Evolutionary conservation across 2,888 invertebrate species (phyloP).

Genomic region (Baccha elongata): DNA sequence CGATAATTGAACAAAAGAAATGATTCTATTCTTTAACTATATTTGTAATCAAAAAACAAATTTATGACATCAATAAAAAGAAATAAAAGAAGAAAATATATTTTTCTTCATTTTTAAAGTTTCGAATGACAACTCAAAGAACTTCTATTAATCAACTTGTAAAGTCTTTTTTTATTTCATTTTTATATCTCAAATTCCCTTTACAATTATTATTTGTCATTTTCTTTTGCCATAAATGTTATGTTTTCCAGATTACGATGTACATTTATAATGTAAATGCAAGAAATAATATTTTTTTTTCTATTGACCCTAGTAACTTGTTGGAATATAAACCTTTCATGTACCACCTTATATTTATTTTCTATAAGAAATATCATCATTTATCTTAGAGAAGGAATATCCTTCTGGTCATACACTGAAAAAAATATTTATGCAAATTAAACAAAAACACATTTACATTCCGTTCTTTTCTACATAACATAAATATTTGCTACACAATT

Average conservation of each 20-base stretch:
- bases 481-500: no score
- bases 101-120: not conserved
- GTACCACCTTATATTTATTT: no score
- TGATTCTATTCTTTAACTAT: no score
- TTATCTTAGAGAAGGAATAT: constrained; percentile 7
- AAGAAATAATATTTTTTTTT: not conserved
- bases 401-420: constrained; percentile 4
- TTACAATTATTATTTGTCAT: not conserved
- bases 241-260: not conserved
- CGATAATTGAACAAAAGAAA: no score
- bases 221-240: not conserved
- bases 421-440: no score
- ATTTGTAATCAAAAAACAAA: no score
- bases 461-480: no score
- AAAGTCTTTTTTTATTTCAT: not conserved
- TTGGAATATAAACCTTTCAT: no score
- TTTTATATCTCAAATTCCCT: not conserved
- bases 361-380: constrained; percentile 3
- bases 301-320: not conserved
- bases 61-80: no score
- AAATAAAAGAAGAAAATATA: no score
- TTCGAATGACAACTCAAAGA: not conserved
- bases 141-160: not conserved
- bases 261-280: no score
- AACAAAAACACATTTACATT: no score